These are phyloP conservation scores for Cydia amplana DNA, from an alignment of 1,140 invertebrate species.

Conservation along the genomic window DNA sequence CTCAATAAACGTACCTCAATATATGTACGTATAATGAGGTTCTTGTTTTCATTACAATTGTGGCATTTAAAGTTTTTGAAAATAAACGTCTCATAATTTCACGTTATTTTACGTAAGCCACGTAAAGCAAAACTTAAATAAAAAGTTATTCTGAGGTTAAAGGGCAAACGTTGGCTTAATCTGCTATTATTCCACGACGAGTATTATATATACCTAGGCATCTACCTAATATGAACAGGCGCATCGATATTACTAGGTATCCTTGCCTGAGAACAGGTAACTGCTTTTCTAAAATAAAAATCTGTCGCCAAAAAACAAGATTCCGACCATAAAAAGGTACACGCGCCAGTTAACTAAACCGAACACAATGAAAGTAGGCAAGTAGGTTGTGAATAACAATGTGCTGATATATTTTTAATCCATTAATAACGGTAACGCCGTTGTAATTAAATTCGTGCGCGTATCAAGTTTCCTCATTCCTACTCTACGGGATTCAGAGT, in stretches of 20 bases:
- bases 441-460: slow-evolving; percentile 61
- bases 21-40: not conserved
- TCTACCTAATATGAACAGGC: too few species aligned
- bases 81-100: not conserved
- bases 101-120: too few species aligned
- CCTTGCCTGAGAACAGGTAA: not conserved
- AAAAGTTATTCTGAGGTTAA: too few species aligned
- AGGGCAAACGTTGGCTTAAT: too few species aligned
- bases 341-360: not conserved
- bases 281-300: not conserved
- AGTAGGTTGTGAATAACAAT: not conserved
- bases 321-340: not conserved
- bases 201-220: too few species aligned
- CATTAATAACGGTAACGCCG: slow-evolving; percentile 45
- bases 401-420: slow-evolving; percentile 37
- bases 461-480: slow-evolving; percentile 58
- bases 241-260: too few species aligned
- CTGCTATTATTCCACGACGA: too few species aligned
- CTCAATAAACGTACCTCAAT: too few species aligned
- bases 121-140: too few species aligned
- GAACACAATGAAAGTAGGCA: not conserved
- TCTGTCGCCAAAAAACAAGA: not conserved
- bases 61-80: not conserved
- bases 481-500: slow-evolving; percentile 52
- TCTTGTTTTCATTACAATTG: not conserved